Percentiles rank a stretch among this genome's conserved stretches.
Evolutionary conservation across 23 tunicate species (phyloP).

Genomic region (Trididemnum clinides): DNA sequence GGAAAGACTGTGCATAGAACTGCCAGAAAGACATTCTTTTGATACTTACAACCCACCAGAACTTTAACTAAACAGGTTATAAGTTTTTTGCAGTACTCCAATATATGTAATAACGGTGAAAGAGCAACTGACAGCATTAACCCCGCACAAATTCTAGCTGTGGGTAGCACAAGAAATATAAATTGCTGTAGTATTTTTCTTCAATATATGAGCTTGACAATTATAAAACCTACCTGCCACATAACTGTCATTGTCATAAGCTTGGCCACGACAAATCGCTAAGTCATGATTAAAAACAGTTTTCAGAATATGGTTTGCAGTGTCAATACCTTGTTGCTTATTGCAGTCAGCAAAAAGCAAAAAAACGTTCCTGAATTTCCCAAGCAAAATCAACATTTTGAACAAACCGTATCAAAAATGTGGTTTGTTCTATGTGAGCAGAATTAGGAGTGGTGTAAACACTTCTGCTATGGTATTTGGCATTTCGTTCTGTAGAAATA

Average conservation of each 20-base stretch:
- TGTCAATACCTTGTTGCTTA: neutral
- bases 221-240: neutral
- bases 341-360: conserved; percentile 19
- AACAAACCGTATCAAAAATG: neutral
- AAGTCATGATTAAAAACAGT: neutral
- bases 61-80: neutral
- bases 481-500: neutral
- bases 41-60: neutral
- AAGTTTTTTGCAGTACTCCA: neutral
- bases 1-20: neutral
- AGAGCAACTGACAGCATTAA: neutral
- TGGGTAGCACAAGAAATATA: neutral
- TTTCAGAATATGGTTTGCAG: neutral
- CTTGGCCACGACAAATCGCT: conserved; percentile 23
- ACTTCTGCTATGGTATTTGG: no score
- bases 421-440: no score
- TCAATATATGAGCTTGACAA: neutral
- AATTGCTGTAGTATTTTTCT: neutral
- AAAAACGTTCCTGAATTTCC: neutral
- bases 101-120: neutral
- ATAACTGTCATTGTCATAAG: conserved; percentile 8
- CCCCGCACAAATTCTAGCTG: neutral
- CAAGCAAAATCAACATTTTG: neutral
- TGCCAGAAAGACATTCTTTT: neutral
- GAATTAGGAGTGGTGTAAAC: no score